Base-by-base conservation (phyloP, 2,797 vertebrate genomes). In the Sebastes nivosus region DNA sequence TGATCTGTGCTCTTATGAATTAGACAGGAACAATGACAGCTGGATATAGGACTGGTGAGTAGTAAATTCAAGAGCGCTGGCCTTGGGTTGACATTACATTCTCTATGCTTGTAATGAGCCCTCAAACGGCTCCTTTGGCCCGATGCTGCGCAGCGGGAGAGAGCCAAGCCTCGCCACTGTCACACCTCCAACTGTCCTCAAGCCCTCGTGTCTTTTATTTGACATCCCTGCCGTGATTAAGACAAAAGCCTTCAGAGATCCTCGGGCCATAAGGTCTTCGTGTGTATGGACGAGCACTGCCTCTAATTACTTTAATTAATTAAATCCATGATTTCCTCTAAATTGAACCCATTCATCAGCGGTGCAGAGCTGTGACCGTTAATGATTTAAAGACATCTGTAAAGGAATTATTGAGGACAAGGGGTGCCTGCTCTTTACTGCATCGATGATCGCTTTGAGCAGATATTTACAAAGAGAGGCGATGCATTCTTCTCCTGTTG, bases 281-380 rank as follows among this genome's bases (percentile, higher is more conserved):
- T 77, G 89, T 82, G 89, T 88, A 81, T 61, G 86, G 91, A 90
- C 81, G 80, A 89, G 90, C 83, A 29, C 86, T 29, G 80, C 80
- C 86, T 87, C 89, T 95, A 95, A 95, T 95, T 94, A 94, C 94
- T 94, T 95, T 93, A 95, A 95, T 95, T 94, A 95, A 96, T 95
- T 95, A 88, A 94, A 95, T 93, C 93, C 92, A 93, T 92, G 94
- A 95, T 95, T 95, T 93, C 87, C 88, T 88, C 91, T 91, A 95
- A 95, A 96, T 95, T 95, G 94, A 95, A 93, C 69, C 82, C 93
- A 94, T 96, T 95, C 86, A 94, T 95, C 94, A 96, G 77, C 63
- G 13, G 87, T 24, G 83, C 87, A 80, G 86, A 81, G 89, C 88
- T 80, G 89, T 85, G 88, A 88, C 87, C 91, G 83, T 87, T 94